Evolutionary conservation across 1,140 invertebrate genomes (phyloP).

Genomic region (Drosophila asahinai): DNA sequence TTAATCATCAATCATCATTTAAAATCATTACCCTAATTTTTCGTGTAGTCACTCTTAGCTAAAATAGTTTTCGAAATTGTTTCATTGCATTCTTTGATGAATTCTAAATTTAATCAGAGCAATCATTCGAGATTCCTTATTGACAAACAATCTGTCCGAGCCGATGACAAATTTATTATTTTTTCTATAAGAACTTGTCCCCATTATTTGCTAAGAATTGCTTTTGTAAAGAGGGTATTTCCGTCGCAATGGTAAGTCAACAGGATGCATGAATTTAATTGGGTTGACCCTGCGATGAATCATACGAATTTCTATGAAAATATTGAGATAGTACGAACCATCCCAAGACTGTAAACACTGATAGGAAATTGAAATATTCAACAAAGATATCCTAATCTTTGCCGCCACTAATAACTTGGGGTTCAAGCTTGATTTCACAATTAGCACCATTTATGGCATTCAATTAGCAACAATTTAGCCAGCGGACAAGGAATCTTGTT

Average conservation of each 20-base stretch:
- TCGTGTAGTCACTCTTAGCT: neutral
- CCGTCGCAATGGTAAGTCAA: constrained; percentile 23
- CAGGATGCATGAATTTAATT: constrained; percentile 41
- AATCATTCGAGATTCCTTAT: constrained; percentile 29
- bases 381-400: constrained; percentile 27
- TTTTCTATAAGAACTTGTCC: constrained; percentile 3
- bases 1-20: neutral
- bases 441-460: constrained; percentile 37
- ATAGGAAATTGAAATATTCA: constrained; percentile 8
- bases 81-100: neutral
- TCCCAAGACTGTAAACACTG: neutral
- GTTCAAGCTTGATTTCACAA: constrained; percentile 43
- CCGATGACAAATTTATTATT: constrained; percentile 36
- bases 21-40: neutral
- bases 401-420: neutral
- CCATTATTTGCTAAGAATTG: constrained; percentile 2
- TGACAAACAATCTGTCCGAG: neutral
- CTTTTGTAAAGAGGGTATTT: constrained; percentile 1
- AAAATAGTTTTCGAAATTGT: neutral
- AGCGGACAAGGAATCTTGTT: constrained; percentile 46
- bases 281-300: constrained; percentile 4
- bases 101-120: constrained; percentile 17
- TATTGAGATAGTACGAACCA: constrained; percentile 5
- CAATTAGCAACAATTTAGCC: constrained; percentile 58
- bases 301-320: neutral